A percentile compares a stretch with the other conserved stretches of the same genome.
These are phyloP conservation scores for Phoxinus phoxinus DNA, from an alignment of 2,113 vertebrate genomes.

Conservation along the genomic window DNA sequence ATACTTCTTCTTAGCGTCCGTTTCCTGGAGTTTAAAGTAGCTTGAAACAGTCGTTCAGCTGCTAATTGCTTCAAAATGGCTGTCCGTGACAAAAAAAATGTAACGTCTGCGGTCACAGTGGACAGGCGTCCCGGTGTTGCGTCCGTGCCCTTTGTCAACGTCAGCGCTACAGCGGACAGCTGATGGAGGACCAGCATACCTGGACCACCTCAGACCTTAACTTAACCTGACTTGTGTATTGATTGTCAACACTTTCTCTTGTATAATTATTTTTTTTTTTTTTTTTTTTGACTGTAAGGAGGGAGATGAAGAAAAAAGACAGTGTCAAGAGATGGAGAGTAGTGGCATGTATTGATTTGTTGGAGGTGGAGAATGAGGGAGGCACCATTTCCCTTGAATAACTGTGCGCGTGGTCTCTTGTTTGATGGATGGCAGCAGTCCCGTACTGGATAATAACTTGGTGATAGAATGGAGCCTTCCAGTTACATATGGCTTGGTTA, in stretches of 20 bases:
- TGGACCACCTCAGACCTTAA: constrained; percentile 72
- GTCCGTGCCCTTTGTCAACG: constrained; percentile 58
- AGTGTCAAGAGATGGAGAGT: constrained; percentile 64
- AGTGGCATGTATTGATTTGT: constrained; percentile 89
- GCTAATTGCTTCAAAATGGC: constrained; percentile 61
- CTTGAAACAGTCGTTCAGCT: neutral
- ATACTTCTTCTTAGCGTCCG: constrained; percentile 7
- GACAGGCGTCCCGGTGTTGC: constrained; percentile 72
- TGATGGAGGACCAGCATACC: constrained; percentile 68
- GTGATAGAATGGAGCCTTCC: constrained; percentile 87
- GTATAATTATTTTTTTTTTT: constrained; percentile 93
- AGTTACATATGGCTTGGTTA: constrained; percentile 63
- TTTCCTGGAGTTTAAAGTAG: constrained; percentile 5
- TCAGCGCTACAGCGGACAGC: constrained; percentile 73
- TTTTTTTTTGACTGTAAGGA: constrained; percentile 73
- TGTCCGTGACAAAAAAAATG: constrained; percentile 51
- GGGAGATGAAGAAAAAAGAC: constrained; percentile 64
- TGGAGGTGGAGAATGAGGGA: constrained; percentile 78
- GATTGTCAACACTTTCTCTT: constrained; percentile 91
- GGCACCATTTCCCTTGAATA: constrained; percentile 88
- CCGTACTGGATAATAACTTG: constrained; percentile 89
- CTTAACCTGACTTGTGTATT: constrained; percentile 83
- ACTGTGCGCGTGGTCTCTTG: constrained; percentile 88
- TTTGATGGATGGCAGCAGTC: constrained; percentile 90
- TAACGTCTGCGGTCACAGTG: constrained; percentile 62